Evolutionary conservation across 2,888 invertebrate species (phyloP), one percentile per base, ranked within the genome.

Genomic region (Leptopterna dolabrata): DNA sequence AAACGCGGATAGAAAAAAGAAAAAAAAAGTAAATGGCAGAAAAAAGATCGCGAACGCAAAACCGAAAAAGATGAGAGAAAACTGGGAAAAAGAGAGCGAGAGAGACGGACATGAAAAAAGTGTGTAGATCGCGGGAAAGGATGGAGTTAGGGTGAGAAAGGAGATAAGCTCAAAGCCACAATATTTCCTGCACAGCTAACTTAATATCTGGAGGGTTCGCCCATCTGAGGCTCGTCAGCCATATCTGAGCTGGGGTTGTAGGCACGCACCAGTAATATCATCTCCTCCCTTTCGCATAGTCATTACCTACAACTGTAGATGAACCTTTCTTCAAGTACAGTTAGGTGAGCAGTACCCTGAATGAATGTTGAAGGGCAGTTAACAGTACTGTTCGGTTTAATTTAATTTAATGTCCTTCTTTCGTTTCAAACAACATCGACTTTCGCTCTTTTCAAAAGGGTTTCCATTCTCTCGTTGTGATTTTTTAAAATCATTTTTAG

Each of bases 191-290:
- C 63, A 47, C 70, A 70, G 85, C 85, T 85, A 85, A 85, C 73
- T 76, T 85, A 85, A 85, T 85, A 85, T 85, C 85, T 27, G 43
- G 41, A 43, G 63, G 73, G 45, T 30, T 7, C 7, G 85, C 73
- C 73, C 85, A 85, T 85, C 85, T 85, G 85, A 71, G 45, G 85
- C 85, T 85, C 85, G 85, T 85, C 85, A 85, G 85, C 27, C 73
- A 45, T 85, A 85, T 85, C 85, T 85, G 36, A 36, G 63, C n/a
- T 24, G 83, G 63, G 11, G 43, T 16, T 55, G 29, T 41, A 55
- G 76, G 85, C 85, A 85, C 76, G 85, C 30, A 27, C 73, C 85
- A 45, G 85, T 85, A 85, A 85, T 85, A 85, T 85, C 85, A 85
- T 83, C 47, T 83, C 47, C 78, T 19, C 41, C 82, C 82, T 70